Conservation (phyloP, 1,140 invertebrate genomes). For the Drosophila insularis region DNA sequence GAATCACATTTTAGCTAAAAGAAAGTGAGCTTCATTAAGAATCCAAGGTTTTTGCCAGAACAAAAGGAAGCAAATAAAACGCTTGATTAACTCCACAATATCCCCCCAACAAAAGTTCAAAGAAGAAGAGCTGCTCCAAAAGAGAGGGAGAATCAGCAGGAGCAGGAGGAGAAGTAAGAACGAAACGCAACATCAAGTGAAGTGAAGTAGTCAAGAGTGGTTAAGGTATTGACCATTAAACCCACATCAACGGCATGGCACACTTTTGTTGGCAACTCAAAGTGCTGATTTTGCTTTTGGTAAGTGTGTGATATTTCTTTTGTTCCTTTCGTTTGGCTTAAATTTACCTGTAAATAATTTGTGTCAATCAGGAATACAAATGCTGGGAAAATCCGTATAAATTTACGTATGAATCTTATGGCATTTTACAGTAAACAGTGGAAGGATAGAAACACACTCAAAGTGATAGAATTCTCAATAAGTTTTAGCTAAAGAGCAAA, state of each 20-base stretch:
- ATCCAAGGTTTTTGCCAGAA: conserved; percentile 20
- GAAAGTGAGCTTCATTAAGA: conserved; percentile 62
- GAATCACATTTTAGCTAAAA: conserved; percentile 54
- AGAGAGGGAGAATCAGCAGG: conserved; percentile 12
- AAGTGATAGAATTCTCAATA: no score
- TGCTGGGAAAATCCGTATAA: no score
- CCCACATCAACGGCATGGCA: conserved; percentile 59
- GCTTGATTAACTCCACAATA: conserved; percentile 42
- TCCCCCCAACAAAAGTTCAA: not conserved
- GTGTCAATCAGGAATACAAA: not conserved
- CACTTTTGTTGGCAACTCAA: conserved; percentile 77
- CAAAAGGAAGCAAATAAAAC: conserved; percentile 41
- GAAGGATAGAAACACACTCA: no score
- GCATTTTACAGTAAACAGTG: no score
- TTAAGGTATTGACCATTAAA: conserved; percentile 12
- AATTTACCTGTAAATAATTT: not conserved
- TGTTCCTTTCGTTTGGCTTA: not conserved
- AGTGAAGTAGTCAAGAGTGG: conserved; percentile 15
- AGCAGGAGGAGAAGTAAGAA: conserved; percentile 21
- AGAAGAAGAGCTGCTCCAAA: not conserved
- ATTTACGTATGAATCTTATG: no score
- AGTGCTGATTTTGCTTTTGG: conserved; percentile 70
- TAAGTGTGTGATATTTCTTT: conserved; percentile 41
- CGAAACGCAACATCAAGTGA: conserved; percentile 2
- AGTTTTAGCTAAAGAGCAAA: no score